Conservation (phyloP, 2,797 vertebrate species). For the Gallinago nigripennis region DNA sequence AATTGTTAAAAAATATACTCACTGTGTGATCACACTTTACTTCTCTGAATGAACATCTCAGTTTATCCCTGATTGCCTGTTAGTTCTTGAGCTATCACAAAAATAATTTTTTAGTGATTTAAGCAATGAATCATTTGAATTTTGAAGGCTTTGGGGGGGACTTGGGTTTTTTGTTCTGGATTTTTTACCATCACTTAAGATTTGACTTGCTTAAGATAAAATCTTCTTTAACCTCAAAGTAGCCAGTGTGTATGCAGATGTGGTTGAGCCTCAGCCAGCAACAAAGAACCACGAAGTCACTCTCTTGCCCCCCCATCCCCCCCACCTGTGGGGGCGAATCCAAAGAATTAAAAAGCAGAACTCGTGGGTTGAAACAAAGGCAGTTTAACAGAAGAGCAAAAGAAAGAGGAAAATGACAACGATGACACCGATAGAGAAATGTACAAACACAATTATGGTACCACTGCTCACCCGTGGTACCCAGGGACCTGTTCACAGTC, state of each 20-base stretch:
- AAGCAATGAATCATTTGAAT: neutral
- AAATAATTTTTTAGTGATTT: neutral
- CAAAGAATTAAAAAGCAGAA: too few relatives aligned
- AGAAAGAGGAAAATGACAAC: too few relatives aligned
- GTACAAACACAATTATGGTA: too few relatives aligned
- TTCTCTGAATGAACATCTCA: neutral
- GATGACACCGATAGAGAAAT: too few relatives aligned
- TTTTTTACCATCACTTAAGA: neutral
- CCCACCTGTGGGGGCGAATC: too few relatives aligned
- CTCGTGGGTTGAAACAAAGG: too few relatives aligned
- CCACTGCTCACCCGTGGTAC: neutral
- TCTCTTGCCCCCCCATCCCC: neutral
- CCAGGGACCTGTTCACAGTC: neutral
- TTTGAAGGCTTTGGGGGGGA: neutral
- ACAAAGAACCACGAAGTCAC: neutral
- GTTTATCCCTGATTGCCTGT: neutral
- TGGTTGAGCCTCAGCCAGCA: neutral
- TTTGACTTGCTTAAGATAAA: neutral
- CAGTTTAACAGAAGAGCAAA: too few relatives aligned
- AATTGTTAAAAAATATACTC: neutral
- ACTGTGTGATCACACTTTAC: neutral
- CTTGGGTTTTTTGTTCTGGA: neutral
- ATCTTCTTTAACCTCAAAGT: neutral
- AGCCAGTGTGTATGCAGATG: neutral
- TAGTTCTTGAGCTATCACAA: neutral